Conservation (phyloP, 2,888 invertebrate species). For the Silvanus unidentatus region DNA sequence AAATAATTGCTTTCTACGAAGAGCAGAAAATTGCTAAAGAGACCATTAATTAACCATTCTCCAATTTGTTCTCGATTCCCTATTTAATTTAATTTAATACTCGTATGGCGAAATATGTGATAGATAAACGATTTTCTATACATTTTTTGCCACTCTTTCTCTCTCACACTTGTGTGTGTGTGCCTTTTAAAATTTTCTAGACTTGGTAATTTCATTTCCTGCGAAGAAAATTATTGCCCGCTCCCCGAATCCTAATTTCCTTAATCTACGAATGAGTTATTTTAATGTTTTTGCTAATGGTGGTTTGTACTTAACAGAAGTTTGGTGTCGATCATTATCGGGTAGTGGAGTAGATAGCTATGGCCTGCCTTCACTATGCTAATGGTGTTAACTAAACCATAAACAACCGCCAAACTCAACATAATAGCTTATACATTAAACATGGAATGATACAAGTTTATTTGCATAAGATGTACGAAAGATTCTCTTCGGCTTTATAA, state of each 20-base stretch:
- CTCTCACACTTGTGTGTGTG: no score
- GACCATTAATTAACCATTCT: no score
- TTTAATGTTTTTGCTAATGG: conserved; percentile 32
- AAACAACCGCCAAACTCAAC: conserved; percentile 43
- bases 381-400: conserved; percentile 43
- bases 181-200: no score
- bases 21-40: no score
- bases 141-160: no score
- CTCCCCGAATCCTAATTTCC: conserved; percentile 25
- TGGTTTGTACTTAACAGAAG: conserved; percentile 25
- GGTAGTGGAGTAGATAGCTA: conserved; percentile 33
- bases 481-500: conserved; percentile 19
- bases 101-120: no score
- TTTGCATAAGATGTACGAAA: conserved; percentile 43
- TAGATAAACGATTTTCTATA: no score
- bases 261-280: conserved; percentile 33
- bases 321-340: conserved; percentile 39
- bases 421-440: conserved; percentile 46
- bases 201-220: neutral
- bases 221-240: neutral
- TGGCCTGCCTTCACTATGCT: conserved; percentile 29
- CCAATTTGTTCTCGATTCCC: no score
- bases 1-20: no score
- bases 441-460: conserved; percentile 42
- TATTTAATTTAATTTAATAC: no score